Evolutionary conservation across 2,888 invertebrate genomes (phyloP).

Genomic region (Drosophila macrospina): DNA sequence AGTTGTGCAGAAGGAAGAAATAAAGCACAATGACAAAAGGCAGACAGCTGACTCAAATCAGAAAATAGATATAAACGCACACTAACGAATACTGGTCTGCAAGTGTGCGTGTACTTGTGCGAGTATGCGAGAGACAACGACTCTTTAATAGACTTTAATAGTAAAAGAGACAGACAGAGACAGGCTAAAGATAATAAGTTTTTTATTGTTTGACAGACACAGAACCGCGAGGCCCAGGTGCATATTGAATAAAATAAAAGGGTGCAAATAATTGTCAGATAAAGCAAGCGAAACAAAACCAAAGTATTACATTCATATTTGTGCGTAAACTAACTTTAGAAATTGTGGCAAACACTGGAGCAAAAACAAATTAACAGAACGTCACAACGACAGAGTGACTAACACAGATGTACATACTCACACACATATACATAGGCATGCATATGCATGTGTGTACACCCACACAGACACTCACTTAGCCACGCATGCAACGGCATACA

Average conservation of each 20-base stretch:
- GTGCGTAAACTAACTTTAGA: slow-evolving; percentile 30
- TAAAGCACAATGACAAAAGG: slow-evolving; percentile 57
- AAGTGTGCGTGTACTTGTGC: slow-evolving; percentile 6
- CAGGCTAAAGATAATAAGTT: slow-evolving; percentile 43
- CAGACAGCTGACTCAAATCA: slow-evolving; percentile 71
- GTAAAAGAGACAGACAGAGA: slow-evolving; percentile 14
- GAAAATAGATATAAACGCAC: slow-evolving; percentile 49
- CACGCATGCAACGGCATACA: slow-evolving; percentile 63
- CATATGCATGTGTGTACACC: slow-evolving; percentile 19
- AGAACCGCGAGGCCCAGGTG: slow-evolving; percentile 28
- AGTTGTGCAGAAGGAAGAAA: slow-evolving; percentile 71
- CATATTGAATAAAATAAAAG: slow-evolving; percentile 14
- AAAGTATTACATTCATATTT: slow-evolving; percentile 5
- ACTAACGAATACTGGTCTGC: slow-evolving; percentile 3
- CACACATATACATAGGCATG: slow-evolving; percentile 8
- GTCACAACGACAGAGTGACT: slow-evolving; percentile 63
- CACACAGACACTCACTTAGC: slow-evolving; percentile 57
- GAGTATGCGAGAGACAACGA: slow-evolving; percentile 19
- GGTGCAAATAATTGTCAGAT: slow-evolving; percentile 8
- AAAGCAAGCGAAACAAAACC: neutral
- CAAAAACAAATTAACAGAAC: slow-evolving; percentile 70
- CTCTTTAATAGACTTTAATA: slow-evolving; percentile 39
- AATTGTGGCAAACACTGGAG: slow-evolving; percentile 56
- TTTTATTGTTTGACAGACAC: slow-evolving; percentile 49
- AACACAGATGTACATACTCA: slow-evolving; percentile 34